Percentiles rank a stretch among this genome's conserved stretches.
Evolutionary conservation across 1,140 invertebrate species (phyloP).

Genomic region (Spodoptera frugiperda): DNA sequence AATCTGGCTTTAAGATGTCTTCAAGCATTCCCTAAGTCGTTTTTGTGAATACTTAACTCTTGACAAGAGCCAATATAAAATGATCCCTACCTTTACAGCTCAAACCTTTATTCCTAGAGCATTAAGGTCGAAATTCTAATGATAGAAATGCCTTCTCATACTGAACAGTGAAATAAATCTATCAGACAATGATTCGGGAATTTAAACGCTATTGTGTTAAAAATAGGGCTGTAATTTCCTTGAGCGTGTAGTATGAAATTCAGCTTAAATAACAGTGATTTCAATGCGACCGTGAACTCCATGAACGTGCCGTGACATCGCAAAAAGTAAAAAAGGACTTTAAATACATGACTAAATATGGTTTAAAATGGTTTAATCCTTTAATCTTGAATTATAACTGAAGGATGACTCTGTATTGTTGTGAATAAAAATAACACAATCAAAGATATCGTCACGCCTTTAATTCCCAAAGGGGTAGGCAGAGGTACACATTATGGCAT

Average conservation of each 20-base stretch:
- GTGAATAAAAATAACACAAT: too few relatives aligned
- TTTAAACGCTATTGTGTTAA: background rate
- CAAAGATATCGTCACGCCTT: too few relatives aligned
- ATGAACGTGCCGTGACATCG: slow-evolving; percentile 37
- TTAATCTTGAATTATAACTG: slow-evolving; percentile 9
- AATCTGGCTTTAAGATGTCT: slow-evolving; percentile 36
- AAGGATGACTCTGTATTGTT: too few relatives aligned
- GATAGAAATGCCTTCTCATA: background rate
- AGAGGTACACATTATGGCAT: too few relatives aligned
- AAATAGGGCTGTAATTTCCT: slow-evolving; percentile 9
- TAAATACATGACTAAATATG: slow-evolving; percentile 29
- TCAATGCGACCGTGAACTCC: slow-evolving; percentile 36
- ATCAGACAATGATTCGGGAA: background rate
- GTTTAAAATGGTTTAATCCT: background rate
- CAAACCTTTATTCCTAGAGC: background rate
- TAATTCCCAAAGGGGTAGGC: too few relatives aligned
- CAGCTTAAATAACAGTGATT: slow-evolving; percentile 11
- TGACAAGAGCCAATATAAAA: background rate
- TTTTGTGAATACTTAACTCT: slow-evolving; percentile 27
- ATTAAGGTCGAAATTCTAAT: background rate
- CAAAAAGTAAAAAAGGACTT: slow-evolving; percentile 19
- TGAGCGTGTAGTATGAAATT: background rate
- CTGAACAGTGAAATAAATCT: background rate
- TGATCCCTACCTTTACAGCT: background rate
- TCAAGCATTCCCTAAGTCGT: slow-evolving; percentile 10